A percentile compares a stretch with the other conserved stretches of the same genome.
phyloP scores from a whole-genome alignment of 2,888 invertebrate genomes.

The Alloscopus bannaensis region DNA sequence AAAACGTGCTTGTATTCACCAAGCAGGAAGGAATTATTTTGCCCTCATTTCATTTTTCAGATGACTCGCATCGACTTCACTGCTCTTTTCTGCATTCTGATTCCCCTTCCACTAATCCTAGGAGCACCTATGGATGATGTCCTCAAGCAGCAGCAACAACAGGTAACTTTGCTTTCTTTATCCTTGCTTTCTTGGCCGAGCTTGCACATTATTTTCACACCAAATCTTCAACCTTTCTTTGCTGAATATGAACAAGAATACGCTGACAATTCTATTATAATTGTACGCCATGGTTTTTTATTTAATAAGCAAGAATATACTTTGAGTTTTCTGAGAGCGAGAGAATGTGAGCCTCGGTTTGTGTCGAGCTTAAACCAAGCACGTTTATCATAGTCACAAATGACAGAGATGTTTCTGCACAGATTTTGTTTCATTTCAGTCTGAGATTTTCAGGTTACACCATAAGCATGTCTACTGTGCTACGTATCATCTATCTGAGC shows the following conservation, averaged over 20 bases:
- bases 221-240: background rate
- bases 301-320: background rate
- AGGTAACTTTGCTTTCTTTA: constrained; percentile 48
- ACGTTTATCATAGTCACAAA: no score
- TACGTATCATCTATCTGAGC: no score
- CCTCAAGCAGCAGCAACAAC: constrained; percentile 71
- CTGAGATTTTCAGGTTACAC: no score
- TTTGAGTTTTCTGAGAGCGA: no score
- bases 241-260: background rate
- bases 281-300: background rate
- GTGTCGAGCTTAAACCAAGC: no score
- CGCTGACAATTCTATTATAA: background rate
- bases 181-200: constrained; percentile 6
- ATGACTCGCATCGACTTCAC: constrained; percentile 72
- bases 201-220: background rate
- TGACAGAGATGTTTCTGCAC: no score
- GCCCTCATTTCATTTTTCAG: constrained; percentile 37
- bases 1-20: background rate
- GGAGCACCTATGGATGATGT: constrained; percentile 72
- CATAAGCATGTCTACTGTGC: no score
- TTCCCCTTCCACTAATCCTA: constrained; percentile 71
- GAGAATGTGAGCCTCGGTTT: no score
- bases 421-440: no score
- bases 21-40: background rate
- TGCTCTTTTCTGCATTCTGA: constrained; percentile 69